A percentile compares a stretch with the other conserved stretches of the same genome.
Conservation (phyloP, 1,140 invertebrate species). For the Ostrea denselamellosa region DNA sequence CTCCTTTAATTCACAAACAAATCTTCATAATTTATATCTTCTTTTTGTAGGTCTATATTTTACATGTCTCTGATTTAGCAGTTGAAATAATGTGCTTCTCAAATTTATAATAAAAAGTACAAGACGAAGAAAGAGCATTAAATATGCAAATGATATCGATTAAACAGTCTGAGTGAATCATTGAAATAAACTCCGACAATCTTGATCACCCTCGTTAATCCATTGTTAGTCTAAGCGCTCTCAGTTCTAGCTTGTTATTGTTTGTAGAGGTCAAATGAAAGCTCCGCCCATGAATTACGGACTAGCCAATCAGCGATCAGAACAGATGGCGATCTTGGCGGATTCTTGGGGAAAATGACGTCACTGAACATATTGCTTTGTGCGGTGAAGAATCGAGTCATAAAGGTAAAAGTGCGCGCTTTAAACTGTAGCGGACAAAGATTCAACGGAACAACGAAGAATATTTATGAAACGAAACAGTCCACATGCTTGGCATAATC, state of each 20-base stretch:
- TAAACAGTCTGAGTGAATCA: slow-evolving; percentile 2
- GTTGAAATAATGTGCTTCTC: too few species aligned
- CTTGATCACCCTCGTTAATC: slow-evolving; percentile 29
- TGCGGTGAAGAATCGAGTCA: slow-evolving; percentile 58
- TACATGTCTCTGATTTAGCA: background rate
- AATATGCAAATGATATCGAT: background rate
- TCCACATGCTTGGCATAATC: slow-evolving; percentile 55
- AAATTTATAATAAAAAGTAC: background rate
- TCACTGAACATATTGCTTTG: slow-evolving; percentile 71
- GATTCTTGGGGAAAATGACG: slow-evolving; percentile 71
- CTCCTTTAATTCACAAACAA: background rate
- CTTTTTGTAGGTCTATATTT: background rate
- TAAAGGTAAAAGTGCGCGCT: slow-evolving; percentile 58
- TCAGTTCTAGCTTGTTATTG: slow-evolving; percentile 35
- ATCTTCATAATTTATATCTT: background rate
- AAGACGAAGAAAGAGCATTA: background rate
- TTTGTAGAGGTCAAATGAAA: slow-evolving; percentile 46
- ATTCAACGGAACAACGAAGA: slow-evolving; percentile 48
- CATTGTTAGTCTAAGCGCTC: slow-evolving; percentile 22
- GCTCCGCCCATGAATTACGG: slow-evolving; percentile 55
- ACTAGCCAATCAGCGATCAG: slow-evolving; percentile 55
- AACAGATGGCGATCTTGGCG: slow-evolving; percentile 52
- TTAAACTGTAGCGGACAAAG: slow-evolving; percentile 51
- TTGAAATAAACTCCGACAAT: background rate
- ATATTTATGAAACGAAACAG: slow-evolving; percentile 59